These are phyloP conservation scores for Drosophila novamexicana DNA, from an alignment of 1,140 invertebrate genomes.

Conservation along the genomic window DNA sequence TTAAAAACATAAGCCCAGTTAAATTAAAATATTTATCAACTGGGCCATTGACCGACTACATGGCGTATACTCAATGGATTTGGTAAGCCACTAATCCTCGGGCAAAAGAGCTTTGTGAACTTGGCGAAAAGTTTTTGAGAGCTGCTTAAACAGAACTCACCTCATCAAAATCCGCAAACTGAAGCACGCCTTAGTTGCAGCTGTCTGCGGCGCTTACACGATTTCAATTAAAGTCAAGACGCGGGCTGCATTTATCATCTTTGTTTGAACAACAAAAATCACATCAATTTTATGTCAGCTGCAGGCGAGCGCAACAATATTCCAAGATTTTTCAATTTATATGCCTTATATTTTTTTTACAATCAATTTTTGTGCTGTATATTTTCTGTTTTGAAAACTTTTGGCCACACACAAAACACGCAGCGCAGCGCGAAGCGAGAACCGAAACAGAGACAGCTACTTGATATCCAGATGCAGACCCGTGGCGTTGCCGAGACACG, in stretches of 20 bases:
- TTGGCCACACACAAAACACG: not conserved
- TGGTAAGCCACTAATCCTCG: conserved; percentile 18
- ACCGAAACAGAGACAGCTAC: not conserved
- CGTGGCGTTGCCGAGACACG: conserved; percentile 63
- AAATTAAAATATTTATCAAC: conserved; percentile 39
- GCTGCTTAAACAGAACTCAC: conserved; percentile 22
- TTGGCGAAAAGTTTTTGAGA: conserved; percentile 25
- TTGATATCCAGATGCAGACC: conserved; percentile 10
- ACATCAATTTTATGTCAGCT: conserved; percentile 26
- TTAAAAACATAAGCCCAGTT: conserved; percentile 10
- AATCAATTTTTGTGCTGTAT: not conserved
- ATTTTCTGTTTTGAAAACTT: conserved; percentile 15
- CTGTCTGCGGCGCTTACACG: conserved; percentile 20
- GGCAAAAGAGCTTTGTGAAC: conserved; percentile 28
- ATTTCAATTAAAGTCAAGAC: conserved; percentile 38
- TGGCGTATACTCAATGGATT: conserved; percentile 12
- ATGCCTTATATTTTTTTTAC: conserved; percentile 7
- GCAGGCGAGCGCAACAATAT: conserved; percentile 8
- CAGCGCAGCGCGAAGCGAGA: conserved; percentile 2
- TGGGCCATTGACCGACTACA: conserved; percentile 13
- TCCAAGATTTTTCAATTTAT: conserved; percentile 24
- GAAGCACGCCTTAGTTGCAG: not conserved
- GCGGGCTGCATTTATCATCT: conserved; percentile 24
- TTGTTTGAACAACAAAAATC: conserved; percentile 7
- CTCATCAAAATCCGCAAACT: conserved; percentile 2